Base-by-base conservation (phyloP, 2,113 vertebrate species). In the Hirundichthys speculiger region DNA sequence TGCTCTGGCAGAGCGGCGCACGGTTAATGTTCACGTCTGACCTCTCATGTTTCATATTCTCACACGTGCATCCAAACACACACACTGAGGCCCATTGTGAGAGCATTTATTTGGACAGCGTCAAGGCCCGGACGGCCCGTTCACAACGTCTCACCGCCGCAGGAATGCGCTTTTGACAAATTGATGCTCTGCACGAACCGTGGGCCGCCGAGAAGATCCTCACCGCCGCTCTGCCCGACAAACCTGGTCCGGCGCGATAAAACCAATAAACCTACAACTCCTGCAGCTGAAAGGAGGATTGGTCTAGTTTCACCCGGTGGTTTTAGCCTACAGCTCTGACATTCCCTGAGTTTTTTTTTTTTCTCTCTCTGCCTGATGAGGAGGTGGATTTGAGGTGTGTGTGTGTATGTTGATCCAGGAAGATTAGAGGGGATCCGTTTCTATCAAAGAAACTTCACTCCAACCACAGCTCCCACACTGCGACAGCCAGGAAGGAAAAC, bases 111-210 rank as follows among this genome's bases (percentile, higher is more conserved):
- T 73, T 75, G 67, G 71, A 77, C 60, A 42, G 64, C 20, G 61
- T 49, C 58, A 78, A 78, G 53, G 76, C 62, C 66, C 53, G 4
- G 51, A 81, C 63, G 56, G 71, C 42, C 69, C 64, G 51, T 66
- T 77, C 64, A 63, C 62, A 48, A 43, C 66, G 66, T 75, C 64
- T 83, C 72, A 62, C 60, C 13, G 45, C 46, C 18, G 45, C 54
- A 71, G 75, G 77, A 80, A 70, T 86, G 78, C 56, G 57, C 75
- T 73, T 34, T 64, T 85, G 80, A 85, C 68, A 87, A 82, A 89
- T 73, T 68, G 73, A 80, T 53, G 74, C 69, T 74, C 63, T 18
- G 67, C 75, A 82, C 25, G 12, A 63, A 75, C 57, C 8, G 19
- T 57, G 15, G 69, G 66, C 62, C 54, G 18, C 39, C 12, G 47